Percentiles rank a stretch among this genome's conserved stretches.
Conservation (phyloP, 1,140 invertebrate genomes). For the Drosophila sturtevanti region DNA sequence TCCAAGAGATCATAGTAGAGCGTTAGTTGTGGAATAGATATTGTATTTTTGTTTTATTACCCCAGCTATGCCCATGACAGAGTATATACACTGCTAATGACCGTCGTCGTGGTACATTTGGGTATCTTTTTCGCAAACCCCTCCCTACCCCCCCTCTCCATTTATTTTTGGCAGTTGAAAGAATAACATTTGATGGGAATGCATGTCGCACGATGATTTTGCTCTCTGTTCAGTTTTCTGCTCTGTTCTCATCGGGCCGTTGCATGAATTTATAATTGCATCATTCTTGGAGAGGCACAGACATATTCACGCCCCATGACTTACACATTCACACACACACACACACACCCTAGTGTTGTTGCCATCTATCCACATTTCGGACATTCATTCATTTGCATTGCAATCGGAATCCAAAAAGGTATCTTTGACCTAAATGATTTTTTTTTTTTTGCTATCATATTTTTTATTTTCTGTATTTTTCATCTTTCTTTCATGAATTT, state of each 20-base stretch:
- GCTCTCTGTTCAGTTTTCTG: conserved; percentile 21
- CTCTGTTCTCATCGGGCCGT: conserved; percentile 14
- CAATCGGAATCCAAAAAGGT: conserved; percentile 1
- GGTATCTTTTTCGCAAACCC: conserved; percentile 26
- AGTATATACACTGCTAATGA: background rate
- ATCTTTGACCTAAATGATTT: conserved; percentile 4
- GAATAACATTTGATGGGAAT: conserved; percentile 34
- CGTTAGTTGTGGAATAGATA: no score
- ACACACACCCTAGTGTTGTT: conserved; percentile 15
- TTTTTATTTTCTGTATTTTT: background rate
- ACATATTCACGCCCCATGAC: conserved; percentile 36
- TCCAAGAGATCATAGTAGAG: no score
- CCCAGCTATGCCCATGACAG: background rate
- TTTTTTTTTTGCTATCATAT: no score
- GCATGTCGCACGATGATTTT: conserved; percentile 37
- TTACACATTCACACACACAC: conserved; percentile 38
- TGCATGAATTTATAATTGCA: conserved; percentile 77
- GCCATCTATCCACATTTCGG: background rate
- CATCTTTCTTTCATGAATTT: background rate
- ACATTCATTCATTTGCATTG: conserved; percentile 8
- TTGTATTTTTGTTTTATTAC: no score
- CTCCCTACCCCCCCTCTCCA: conserved; percentile 51
- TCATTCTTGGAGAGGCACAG: conserved; percentile 53
- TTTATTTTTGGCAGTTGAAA: conserved; percentile 45
- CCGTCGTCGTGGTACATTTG: conserved; percentile 1